These are phyloP conservation scores for Eupithecia centaureata DNA, from an alignment of 2,888 invertebrate genomes.

Conservation along the genomic window DNA sequence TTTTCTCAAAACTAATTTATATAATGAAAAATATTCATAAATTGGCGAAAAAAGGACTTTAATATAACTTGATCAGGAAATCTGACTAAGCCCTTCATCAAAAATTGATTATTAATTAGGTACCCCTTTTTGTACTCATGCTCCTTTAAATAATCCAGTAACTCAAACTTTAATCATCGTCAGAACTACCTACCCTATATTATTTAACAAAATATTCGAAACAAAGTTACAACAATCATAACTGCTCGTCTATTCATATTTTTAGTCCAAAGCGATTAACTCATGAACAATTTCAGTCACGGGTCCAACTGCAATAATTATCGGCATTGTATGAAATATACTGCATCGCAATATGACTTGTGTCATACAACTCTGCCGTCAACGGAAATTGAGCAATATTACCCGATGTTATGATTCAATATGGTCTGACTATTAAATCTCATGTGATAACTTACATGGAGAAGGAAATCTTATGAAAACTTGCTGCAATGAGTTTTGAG, in stretches of 20 bases:
- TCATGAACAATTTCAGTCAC: slow-evolving; percentile 73
- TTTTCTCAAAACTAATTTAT: background rate
- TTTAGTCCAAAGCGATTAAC: slow-evolving; percentile 67
- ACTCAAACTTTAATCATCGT: background rate
- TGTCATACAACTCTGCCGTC: slow-evolving; percentile 15
- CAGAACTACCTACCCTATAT: background rate
- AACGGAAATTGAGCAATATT: slow-evolving; percentile 10
- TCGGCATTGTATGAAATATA: slow-evolving; percentile 79
- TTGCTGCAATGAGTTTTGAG: background rate
- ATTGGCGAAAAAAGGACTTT: too few species aligned
- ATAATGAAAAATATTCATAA: too few species aligned
- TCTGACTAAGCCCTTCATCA: background rate
- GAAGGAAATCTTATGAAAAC: background rate
- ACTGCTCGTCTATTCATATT: slow-evolving; percentile 50
- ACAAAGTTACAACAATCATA: slow-evolving; percentile 18
- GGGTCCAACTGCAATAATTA: slow-evolving; percentile 73
- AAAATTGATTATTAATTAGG: background rate
- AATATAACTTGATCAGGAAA: too few species aligned
- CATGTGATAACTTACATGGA: background rate
- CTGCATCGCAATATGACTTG: slow-evolving; percentile 60
- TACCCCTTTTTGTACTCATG: background rate
- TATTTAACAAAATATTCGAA: background rate
- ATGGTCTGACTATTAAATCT: background rate
- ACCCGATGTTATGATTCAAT: background rate
- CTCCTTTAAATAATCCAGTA: too few species aligned